Percentiles rank a stretch among this genome's conserved stretches.
These are phyloP conservation scores for Cassiopea xamachana DNA, from an alignment of 30 jellyfish, hydroid and myxozoan genomes.

Conservation along the genomic window DNA sequence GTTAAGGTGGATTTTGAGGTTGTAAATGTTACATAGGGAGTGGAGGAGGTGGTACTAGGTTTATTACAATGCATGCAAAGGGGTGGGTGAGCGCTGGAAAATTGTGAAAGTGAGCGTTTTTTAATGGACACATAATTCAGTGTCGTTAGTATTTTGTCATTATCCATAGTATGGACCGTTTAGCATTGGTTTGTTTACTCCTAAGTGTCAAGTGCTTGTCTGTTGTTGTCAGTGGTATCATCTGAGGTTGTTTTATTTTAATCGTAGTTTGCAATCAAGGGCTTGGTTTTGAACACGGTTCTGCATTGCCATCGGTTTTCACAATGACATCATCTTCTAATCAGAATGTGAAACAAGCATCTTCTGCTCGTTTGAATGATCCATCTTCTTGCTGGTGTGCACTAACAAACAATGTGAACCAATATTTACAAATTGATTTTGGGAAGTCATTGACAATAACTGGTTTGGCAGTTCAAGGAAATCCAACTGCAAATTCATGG, in stretches of 20 bases:
- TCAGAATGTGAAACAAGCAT: neutral
- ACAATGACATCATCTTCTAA: slow-evolving; percentile 48
- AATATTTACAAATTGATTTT: slow-evolving; percentile 60
- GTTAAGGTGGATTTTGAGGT: too few relatives aligned
- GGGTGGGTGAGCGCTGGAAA: too few relatives aligned
- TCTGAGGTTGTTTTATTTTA: neutral
- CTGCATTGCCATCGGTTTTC: slow-evolving; percentile 49
- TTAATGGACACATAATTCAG: too few relatives aligned
- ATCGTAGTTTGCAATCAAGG: slow-evolving; percentile 52
- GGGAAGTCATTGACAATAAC: slow-evolving; percentile 57
- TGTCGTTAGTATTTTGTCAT: too few relatives aligned
- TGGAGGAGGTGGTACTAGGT: too few relatives aligned
- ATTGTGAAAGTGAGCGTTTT: too few relatives aligned
- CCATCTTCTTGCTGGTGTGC: slow-evolving; percentile 55
- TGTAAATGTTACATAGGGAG: too few relatives aligned
- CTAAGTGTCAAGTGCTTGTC: too few relatives aligned
- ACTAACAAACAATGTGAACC: neutral
- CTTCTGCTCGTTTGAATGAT: slow-evolving; percentile 48
- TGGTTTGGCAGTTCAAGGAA: slow-evolving; percentile 73
- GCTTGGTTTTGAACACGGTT: slow-evolving; percentile 63
- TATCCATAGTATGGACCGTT: too few relatives aligned
- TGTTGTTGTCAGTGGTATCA: too few relatives aligned
- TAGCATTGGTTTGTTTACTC: too few relatives aligned
- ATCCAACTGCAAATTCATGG: slow-evolving; percentile 51
- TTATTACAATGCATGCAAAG: too few relatives aligned